A percentile compares a stretch with the other conserved stretches of the same genome.
These are phyloP conservation scores for Drosophila kurseongensis DNA, from an alignment of 1,140 invertebrate genomes.

Conservation along the genomic window DNA sequence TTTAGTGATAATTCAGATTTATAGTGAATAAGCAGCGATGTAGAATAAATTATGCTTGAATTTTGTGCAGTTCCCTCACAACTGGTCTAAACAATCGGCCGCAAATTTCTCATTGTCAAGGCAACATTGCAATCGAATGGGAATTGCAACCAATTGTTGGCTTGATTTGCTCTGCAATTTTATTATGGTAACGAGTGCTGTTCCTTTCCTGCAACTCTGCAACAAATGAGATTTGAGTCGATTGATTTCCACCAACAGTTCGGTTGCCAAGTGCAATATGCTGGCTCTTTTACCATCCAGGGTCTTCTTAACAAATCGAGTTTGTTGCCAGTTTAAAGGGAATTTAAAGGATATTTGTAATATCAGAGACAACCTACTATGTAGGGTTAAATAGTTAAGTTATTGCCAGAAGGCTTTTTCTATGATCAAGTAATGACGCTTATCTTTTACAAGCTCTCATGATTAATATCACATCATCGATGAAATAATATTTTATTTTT, in stretches of 20 bases:
- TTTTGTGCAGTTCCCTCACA: not conserved
- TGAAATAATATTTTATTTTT: not conserved
- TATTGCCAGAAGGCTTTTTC: no score
- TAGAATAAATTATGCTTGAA: not conserved
- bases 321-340: no score
- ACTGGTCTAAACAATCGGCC: constrained; percentile 13
- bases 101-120: constrained; percentile 42
- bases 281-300: constrained; percentile 6
- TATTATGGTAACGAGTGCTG: constrained; percentile 62
- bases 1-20: not conserved
- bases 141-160: constrained; percentile 56
- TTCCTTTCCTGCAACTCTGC: constrained; percentile 3
- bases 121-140: constrained; percentile 10
- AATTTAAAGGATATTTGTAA: no score
- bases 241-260: constrained; percentile 33
- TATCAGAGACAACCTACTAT: no score
- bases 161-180: constrained; percentile 70
- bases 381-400: no score
- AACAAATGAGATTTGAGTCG: constrained; percentile 53
- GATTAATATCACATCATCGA: no score
- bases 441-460: not conserved
- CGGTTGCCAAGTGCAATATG: constrained; percentile 33
- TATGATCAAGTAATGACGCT: no score
- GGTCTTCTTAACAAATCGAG: constrained; percentile 16
- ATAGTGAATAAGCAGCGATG: not conserved